A percentile compares a stretch with the other conserved stretches of the same genome.
Conservation (phyloP, 2,888 invertebrate genomes). For the Phortica magna region DNA sequence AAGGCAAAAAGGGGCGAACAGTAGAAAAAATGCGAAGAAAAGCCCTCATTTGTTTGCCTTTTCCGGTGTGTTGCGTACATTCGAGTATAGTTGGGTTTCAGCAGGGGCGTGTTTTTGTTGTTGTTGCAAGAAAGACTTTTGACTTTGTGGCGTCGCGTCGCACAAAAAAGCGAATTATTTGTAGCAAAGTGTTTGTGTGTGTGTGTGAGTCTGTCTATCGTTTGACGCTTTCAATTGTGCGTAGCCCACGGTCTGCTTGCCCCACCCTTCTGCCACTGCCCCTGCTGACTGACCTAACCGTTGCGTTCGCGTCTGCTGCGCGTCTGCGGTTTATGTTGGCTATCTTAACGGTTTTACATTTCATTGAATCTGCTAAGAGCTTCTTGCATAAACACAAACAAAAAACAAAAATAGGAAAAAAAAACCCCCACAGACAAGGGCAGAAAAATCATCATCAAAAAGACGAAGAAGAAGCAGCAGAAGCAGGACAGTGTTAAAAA, state of each 20-base stretch:
- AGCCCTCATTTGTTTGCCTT: slow-evolving; percentile 61
- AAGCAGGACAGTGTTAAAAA: slow-evolving; percentile 4
- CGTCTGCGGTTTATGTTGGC: slow-evolving; percentile 50
- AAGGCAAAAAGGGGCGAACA: neutral
- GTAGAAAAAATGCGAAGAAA: slow-evolving; percentile 1
- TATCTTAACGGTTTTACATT: slow-evolving; percentile 75
- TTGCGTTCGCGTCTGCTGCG: neutral
- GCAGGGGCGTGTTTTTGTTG: slow-evolving; percentile 7
- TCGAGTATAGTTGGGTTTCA: neutral
- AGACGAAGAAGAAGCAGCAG: neutral
- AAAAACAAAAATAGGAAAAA: neutral
- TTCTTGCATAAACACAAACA: slow-evolving; percentile 26
- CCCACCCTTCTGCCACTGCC: too few species aligned
- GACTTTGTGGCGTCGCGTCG: slow-evolving; percentile 9
- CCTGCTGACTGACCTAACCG: too few species aligned
- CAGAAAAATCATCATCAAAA: neutral
- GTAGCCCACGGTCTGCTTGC: slow-evolving; percentile 44
- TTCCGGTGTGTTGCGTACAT: slow-evolving; percentile 46
- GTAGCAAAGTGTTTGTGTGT: slow-evolving; percentile 22
- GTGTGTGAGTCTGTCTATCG: slow-evolving; percentile 63
- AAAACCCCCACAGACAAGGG: neutral
- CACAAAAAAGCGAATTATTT: neutral
- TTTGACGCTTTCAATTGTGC: slow-evolving; percentile 71
- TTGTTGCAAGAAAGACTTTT: slow-evolving; percentile 11
- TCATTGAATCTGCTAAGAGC: slow-evolving; percentile 69